Base-by-base conservation (phyloP, 2,113 vertebrate genomes). In the Cisticola juncidis region DNA sequence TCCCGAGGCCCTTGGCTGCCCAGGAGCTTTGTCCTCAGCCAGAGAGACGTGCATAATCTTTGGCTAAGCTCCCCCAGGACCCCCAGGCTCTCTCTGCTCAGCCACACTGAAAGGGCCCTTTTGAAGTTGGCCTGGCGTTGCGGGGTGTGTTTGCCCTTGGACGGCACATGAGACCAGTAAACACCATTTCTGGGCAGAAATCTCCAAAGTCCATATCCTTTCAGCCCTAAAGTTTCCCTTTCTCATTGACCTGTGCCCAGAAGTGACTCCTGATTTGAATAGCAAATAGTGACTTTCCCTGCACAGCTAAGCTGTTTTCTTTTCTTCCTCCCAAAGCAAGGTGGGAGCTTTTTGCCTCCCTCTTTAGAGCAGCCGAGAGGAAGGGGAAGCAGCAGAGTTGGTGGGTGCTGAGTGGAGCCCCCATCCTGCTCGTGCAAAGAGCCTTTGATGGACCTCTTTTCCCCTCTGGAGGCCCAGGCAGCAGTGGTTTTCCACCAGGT, bases 241-340 rank as follows among this genome's bases (percentile, higher is more conserved):
- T 92, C 92, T 92, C 93, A 84, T 95, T 97, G 96, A 96, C 95
- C 90, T 96, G 88, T 86, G 85, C 82, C 88, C 93, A 95, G 86
- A 96, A 92, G 60, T 79, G 82, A 86, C 93, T 96, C 80, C 88
- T 92, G 86, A 96, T 96, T 96, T 95, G 80, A 97, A 97, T 92
- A 96, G 92, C 86, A 96, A 97, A 97, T 73, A 96, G 68, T 50
- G 57, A 69, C 92, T 93, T 86, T 86, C 70, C 72, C 25, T 90
- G 28, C 31, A 8, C 23, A 47, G 74, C 58, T 86, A 88, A 96
- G 76, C 79, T 0, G 11, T 51, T 93, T 86, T 74, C 73, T 93
- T 90, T 96, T 88, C 86, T 90, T 64, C 48, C n/a, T 35, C 29
- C 47, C 65, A 36, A 33, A 60, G 76, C 8, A 62, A 90, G 79